phyloP scores from a whole-genome alignment of 2,797 vertebrate species.

The Protosalanx chinensis region DNA sequence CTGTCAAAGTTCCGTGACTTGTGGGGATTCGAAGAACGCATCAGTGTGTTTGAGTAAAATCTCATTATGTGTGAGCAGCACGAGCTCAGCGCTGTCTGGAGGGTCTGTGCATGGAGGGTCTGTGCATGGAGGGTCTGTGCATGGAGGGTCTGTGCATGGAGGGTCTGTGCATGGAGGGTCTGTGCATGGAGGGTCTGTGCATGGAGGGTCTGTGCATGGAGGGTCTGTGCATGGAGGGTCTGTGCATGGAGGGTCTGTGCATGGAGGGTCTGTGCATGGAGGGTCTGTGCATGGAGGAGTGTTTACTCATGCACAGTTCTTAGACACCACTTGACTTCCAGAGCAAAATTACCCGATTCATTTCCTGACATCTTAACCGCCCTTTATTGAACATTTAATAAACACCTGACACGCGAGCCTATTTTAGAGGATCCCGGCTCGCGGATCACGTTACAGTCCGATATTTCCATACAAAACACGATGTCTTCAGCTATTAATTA shows the following conservation, averaged over 20 bases:
- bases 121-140: not conserved
- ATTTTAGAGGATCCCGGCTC: slow-evolving; percentile 58
- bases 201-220: not conserved
- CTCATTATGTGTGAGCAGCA: too few relatives aligned
- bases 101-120: not conserved
- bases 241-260: not conserved
- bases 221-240: not conserved
- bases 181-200: not conserved
- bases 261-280: not conserved
- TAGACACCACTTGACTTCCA: slow-evolving; percentile 49
- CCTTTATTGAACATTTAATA: slow-evolving; percentile 70
- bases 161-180: not conserved
- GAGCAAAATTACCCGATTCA: slow-evolving; percentile 49
- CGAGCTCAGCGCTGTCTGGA: not conserved
- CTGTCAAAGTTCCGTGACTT: not conserved
- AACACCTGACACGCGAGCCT: slow-evolving; percentile 66
- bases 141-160: not conserved
- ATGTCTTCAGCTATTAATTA: slow-evolving; percentile 77
- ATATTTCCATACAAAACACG: slow-evolving; percentile 71
- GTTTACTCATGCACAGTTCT: slow-evolving; percentile 28
- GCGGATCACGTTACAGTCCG: slow-evolving; percentile 61
- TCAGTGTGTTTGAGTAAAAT: not conserved
- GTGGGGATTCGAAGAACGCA: not conserved
- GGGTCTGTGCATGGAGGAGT: slow-evolving; percentile 20
- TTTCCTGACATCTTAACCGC: slow-evolving; percentile 68